Evolutionary conservation across 1,140 invertebrate genomes (phyloP).

Genomic region (Palaemon carinicauda): DNA sequence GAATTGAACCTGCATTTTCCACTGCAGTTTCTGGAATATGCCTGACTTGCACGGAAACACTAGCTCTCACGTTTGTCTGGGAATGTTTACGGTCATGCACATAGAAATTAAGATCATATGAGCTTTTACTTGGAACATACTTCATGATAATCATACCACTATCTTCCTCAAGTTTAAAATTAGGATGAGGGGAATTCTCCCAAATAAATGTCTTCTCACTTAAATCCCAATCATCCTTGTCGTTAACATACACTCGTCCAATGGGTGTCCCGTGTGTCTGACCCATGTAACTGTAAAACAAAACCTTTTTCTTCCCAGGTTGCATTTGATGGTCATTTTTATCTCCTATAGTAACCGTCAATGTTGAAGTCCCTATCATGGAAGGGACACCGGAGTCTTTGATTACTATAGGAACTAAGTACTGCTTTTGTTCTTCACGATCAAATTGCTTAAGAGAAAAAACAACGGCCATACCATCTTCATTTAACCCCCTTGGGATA

Average conservation of each 20-base stretch:
- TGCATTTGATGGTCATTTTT: constrained; percentile 98
- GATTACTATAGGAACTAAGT: constrained; percentile 91
- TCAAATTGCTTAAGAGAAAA: constrained; percentile 91
- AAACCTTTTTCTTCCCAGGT: constrained; percentile 93
- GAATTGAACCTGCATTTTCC: constrained; percentile 91
- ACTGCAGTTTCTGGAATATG: constrained; percentile 96
- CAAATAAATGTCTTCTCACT: constrained; percentile 97
- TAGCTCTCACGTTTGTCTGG: constrained; percentile 75
- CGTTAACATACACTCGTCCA: constrained; percentile 94
- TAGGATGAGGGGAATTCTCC: constrained; percentile 78
- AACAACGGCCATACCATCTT: constrained; percentile 94
- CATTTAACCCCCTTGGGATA: constrained; percentile 93
- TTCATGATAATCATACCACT: constrained; percentile 95
- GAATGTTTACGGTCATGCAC: constrained; percentile 94
- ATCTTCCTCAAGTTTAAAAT: constrained; percentile 87
- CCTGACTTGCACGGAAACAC: constrained; percentile 91
- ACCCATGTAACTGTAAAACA: constrained; percentile 92
- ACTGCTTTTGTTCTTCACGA: constrained; percentile 94
- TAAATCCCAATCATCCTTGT: constrained; percentile 97
- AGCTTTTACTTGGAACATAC: constrained; percentile 86
- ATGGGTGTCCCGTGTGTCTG: constrained; percentile 78
- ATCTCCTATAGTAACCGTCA: constrained; percentile 92
- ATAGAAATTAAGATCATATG: constrained; percentile 83
- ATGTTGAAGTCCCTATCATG: constrained; percentile 88
- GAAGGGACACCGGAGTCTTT: constrained; percentile 88